Percentiles rank a stretch among this genome's conserved stretches.
These are phyloP conservation scores for Cryptosula pallasiana DNA, from an alignment of 2,888 invertebrate genomes.

Conservation along the genomic window DNA sequence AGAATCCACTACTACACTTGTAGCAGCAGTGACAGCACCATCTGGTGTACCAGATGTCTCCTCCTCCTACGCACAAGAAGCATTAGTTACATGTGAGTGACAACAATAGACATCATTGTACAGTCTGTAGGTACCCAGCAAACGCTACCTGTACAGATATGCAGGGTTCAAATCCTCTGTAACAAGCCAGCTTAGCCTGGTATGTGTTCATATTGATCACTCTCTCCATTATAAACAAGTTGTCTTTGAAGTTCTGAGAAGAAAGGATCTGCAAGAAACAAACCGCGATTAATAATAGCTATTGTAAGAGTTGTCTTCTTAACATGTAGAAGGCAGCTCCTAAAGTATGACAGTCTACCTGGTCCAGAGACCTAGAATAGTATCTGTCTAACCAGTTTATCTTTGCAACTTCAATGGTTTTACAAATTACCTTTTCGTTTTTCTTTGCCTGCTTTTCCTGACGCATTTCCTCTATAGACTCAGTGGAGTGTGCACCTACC, in stretches of 20 bases:
- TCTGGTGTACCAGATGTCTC: neutral
- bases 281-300: too few species aligned
- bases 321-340: too few species aligned
- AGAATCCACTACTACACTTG: slow-evolving; percentile 18
- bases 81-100: too few species aligned
- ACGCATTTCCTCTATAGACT: neutral
- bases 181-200: slow-evolving; percentile 48
- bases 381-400: too few species aligned
- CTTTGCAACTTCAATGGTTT: too few species aligned
- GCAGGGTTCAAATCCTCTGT: slow-evolving; percentile 36
- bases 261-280: neutral
- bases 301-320: too few species aligned
- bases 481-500: neutral
- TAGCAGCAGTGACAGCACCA: slow-evolving; percentile 22
- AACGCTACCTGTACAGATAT: slow-evolving; percentile 23
- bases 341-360: too few species aligned
- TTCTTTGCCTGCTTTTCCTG: neutral
- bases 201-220: slow-evolving; percentile 50
- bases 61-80: neutral
- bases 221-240: slow-evolving; percentile 51
- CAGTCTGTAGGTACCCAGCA: neutral
- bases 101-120: too few species aligned
- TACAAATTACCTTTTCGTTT: slow-evolving; percentile 1
- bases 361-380: too few species aligned
- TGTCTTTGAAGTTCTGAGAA: slow-evolving; percentile 28